Evolutionary conservation across 2,113 vertebrate species (phyloP).

Genomic region (Shinisaurus crocodilurus): DNA sequence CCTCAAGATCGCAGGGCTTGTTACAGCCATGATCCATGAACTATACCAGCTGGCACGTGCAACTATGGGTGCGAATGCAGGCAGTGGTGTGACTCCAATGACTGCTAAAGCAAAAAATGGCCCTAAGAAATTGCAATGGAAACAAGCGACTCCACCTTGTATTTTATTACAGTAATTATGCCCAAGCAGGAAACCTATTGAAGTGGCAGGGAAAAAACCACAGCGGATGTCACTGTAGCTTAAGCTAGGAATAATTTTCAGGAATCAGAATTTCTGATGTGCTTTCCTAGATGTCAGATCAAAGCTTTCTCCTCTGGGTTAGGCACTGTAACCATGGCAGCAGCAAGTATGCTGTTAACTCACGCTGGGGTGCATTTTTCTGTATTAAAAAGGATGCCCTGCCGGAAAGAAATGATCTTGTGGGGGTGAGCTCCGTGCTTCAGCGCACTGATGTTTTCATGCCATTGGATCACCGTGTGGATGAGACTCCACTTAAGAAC

Average conservation of each 20-base stretch:
- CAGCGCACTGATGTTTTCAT: not conserved
- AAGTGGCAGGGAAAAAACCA: not conserved
- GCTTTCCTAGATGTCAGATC: not conserved
- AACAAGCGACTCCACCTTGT: conserved; percentile 27
- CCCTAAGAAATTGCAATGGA: not conserved
- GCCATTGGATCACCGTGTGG: not conserved
- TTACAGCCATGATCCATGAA: not conserved
- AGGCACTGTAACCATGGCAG: conserved; percentile 1
- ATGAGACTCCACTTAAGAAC: not conserved
- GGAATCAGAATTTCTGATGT: conserved; percentile 1
- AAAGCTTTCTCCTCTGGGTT: not conserved
- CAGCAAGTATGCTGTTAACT: not conserved
- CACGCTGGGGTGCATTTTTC: conserved; percentile 26
- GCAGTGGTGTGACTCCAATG: not conserved
- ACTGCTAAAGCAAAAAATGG: not conserved
- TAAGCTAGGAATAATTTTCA: not conserved
- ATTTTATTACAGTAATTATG: conserved; percentile 19
- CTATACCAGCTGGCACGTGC: not conserved
- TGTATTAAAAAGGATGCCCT: conserved; percentile 21
- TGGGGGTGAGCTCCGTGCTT: not conserved
- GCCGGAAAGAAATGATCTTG: conserved; percentile 16
- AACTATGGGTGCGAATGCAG: not conserved
- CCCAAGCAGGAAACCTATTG: conserved; percentile 11
- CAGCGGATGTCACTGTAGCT: not conserved
- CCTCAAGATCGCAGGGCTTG: not conserved